These are phyloP conservation scores for Pandemis corylana DNA, from an alignment of 2,888 invertebrate species.

Conservation along the genomic window DNA sequence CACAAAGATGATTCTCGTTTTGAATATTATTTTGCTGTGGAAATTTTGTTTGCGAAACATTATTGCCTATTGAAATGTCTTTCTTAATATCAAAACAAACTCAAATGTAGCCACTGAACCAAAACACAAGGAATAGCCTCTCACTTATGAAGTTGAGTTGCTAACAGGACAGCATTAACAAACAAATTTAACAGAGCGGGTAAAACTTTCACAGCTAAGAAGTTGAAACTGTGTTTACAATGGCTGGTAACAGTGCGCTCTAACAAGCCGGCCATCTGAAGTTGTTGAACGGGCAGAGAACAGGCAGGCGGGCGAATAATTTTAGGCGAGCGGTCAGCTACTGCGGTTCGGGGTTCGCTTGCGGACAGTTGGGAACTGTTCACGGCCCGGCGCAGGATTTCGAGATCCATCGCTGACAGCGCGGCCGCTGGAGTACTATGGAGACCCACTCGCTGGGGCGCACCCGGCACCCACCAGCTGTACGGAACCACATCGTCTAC, in stretches of 20 bases:
- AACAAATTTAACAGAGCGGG: constrained; percentile 76
- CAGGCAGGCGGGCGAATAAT: constrained; percentile 60
- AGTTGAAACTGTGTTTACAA: constrained; percentile 77
- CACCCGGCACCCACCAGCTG: constrained; percentile 69
- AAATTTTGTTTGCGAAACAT: no score
- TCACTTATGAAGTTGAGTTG: constrained; percentile 51
- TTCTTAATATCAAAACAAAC: not conserved
- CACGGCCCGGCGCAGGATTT: constrained; percentile 44
- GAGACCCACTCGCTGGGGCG: constrained; percentile 72
- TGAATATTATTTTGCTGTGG: no score
- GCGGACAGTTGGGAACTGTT: constrained; percentile 67
- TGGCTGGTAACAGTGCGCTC: constrained; percentile 70
- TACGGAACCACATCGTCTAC: constrained; percentile 81
- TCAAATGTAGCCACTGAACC: not conserved
- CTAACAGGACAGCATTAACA: constrained; percentile 71
- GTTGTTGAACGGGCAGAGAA: constrained; percentile 57
- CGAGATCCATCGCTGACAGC: constrained; percentile 50
- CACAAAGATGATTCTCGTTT: no score
- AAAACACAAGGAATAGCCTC: constrained; percentile 8
- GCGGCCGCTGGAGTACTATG: constrained; percentile 56
- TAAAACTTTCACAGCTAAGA: constrained; percentile 76
- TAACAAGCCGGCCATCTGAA: constrained; percentile 80
- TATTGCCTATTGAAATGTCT: no score
- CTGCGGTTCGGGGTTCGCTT: constrained; percentile 41
- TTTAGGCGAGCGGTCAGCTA: constrained; percentile 62